Percentiles rank a stretch among this genome's conserved stretches.
Evolutionary conservation across 1,140 invertebrate genomes (phyloP).

Genomic region (Lepidostoma basale): DNA sequence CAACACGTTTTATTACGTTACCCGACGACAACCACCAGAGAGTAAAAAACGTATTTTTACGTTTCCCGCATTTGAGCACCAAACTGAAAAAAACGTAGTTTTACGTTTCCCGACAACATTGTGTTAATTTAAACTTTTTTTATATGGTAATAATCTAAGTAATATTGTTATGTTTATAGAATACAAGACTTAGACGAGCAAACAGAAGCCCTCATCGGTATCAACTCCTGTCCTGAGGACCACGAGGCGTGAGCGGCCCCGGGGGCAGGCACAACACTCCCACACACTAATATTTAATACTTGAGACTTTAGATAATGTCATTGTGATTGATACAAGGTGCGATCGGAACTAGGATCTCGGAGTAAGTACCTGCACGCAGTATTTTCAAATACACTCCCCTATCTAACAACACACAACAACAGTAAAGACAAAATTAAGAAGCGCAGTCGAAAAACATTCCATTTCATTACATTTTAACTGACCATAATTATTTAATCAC

Average conservation of each 20-base stretch:
- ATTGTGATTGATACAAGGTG: slow-evolving; percentile 6
- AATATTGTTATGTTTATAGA: slow-evolving; percentile 61
- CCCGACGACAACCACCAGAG: no score
- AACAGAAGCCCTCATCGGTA: slow-evolving; percentile 75
- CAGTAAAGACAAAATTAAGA: background rate
- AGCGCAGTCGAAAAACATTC: background rate
- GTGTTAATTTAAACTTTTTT: no score
- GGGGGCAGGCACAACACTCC: slow-evolving; percentile 4
- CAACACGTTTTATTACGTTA: no score
- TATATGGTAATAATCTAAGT: no score
- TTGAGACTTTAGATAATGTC: slow-evolving; percentile 11
- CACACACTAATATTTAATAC: slow-evolving; percentile 6
- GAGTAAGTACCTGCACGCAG: background rate
- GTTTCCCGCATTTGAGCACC: no score
- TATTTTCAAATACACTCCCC: background rate
- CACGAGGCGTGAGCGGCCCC: slow-evolving; percentile 60
- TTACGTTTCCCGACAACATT: no score
- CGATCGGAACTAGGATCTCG: background rate
- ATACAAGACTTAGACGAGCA: slow-evolving; percentile 73
- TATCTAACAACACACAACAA: background rate
- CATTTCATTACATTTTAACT: background rate
- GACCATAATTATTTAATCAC: background rate
- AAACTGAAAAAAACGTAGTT: no score
- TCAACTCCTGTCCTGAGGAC: slow-evolving; percentile 59
- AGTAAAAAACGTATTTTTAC: no score